These are phyloP conservation scores for Zingel zingel DNA, from an alignment of 2,113 vertebrate species.

Conservation along the genomic window DNA sequence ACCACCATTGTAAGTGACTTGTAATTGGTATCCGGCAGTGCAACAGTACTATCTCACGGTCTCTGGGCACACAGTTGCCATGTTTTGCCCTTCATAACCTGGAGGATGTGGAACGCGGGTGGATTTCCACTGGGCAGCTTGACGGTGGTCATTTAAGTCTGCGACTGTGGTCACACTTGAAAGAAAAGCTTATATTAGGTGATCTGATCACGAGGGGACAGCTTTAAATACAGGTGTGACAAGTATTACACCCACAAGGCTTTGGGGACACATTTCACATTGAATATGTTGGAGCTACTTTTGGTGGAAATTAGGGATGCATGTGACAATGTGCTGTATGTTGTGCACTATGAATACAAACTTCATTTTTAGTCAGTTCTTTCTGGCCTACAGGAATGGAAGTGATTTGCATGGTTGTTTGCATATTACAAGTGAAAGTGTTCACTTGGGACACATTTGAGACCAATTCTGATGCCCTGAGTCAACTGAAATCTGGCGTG, in stretches of 20 bases:
- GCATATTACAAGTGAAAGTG: constrained; percentile 41
- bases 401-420: constrained; percentile 33
- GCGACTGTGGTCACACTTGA: not conserved
- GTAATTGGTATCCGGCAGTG: constrained; percentile 72
- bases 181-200: constrained; percentile 4
- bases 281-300: not conserved
- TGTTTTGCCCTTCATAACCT: constrained; percentile 32
- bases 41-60: constrained; percentile 27
- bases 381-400: constrained; percentile 7
- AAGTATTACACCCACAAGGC: not conserved
- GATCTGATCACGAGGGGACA: constrained; percentile 13
- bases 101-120: too few relatives aligned
- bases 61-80: constrained; percentile 21
- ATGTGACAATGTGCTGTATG: not conserved
- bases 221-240: not conserved
- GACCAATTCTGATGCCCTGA: constrained; percentile 16
- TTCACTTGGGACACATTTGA: constrained; percentile 40
- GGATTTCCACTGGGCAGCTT: constrained; percentile 7
- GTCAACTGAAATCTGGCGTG: constrained; percentile 20
- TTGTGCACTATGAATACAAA: constrained; percentile 1
- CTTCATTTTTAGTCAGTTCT: constrained; percentile 7
- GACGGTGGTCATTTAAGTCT: not conserved
- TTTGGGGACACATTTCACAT: not conserved
- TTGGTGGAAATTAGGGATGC: not conserved
- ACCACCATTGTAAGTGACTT: constrained; percentile 52